A percentile compares a stretch with the other conserved stretches of the same genome.
Conservation (phyloP, 2,797 vertebrate species). For the Sebastes ruberrimus region DNA sequence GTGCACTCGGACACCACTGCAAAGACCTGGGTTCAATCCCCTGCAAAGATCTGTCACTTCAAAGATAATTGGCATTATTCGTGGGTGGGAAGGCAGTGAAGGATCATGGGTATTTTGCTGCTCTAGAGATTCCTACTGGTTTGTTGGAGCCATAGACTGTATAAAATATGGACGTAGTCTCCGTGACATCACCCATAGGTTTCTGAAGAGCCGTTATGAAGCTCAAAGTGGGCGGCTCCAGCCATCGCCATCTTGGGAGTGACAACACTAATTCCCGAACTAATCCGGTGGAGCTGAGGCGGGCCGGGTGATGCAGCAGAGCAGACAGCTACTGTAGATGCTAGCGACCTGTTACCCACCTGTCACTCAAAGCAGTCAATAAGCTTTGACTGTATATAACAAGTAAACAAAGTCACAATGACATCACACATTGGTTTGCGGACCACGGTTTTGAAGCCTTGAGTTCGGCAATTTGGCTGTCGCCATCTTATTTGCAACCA, state of each 20-base stretch:
- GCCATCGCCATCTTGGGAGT: neutral
- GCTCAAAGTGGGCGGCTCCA: neutral
- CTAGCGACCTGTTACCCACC: neutral
- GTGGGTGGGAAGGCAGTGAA: neutral
- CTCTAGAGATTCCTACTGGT: neutral
- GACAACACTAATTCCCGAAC: neutral
- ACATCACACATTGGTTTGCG: no score
- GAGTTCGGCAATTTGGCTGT: no score
- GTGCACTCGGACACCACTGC: neutral
- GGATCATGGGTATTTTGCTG: conserved; percentile 15
- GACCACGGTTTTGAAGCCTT: no score
- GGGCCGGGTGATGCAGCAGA: no score
- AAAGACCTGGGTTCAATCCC: conserved; percentile 32
- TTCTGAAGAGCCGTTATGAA: neutral
- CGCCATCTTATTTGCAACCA: no score
- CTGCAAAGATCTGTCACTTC: conserved; percentile 45
- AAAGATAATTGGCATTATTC: conserved; percentile 34
- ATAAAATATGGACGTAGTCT: neutral
- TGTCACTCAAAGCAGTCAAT: neutral
- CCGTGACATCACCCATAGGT: neutral
- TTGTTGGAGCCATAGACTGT: neutral
- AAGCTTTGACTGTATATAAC: no score
- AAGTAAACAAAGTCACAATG: no score
- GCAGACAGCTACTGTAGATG: no score
- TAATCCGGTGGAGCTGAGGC: neutral